phyloP scores from a whole-genome alignment of 2,888 invertebrate species.

The Blera fallax region DNA sequence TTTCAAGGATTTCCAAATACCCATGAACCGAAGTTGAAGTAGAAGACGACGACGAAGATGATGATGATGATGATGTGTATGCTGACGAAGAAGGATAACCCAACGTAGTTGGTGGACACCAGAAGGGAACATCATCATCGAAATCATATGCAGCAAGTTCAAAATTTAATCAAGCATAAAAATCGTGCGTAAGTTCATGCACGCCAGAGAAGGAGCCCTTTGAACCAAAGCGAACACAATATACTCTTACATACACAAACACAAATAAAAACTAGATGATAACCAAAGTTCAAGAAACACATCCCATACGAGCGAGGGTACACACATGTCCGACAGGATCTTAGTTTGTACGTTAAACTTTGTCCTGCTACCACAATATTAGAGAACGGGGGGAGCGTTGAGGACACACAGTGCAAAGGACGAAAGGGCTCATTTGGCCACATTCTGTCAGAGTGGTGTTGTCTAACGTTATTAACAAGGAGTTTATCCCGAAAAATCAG shows the following conservation, averaged over 20 bases:
- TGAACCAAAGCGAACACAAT: neutral
- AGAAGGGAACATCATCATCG: constrained; percentile 20
- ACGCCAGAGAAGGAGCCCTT: neutral
- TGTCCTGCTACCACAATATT: constrained; percentile 48
- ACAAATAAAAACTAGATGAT: neutral
- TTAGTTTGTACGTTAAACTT: constrained; percentile 48
- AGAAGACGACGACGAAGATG: constrained; percentile 8
- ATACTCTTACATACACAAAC: neutral
- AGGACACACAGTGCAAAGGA: neutral
- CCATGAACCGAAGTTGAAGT: constrained; percentile 25
- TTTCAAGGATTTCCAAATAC: constrained; percentile 5
- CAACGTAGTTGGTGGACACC: neutral
- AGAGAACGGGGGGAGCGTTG: neutral
- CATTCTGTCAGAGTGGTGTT: constrained; percentile 41
- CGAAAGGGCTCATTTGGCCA: constrained; percentile 44
- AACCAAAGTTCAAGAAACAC: constrained; percentile 16
- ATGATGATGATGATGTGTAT: neutral
- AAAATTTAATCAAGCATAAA: constrained; percentile 64
- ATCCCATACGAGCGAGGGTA: neutral
- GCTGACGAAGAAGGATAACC: constrained; percentile 37
- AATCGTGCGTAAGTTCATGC: constrained; percentile 45
- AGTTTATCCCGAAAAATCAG: constrained; percentile 38
- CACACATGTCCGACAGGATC: constrained; percentile 41
- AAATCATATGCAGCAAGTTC: constrained; percentile 52
- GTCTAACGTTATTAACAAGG: constrained; percentile 53